These are phyloP conservation scores for Siderastrea radians DNA, from an alignment of 92 coral and sea anemone genomes.

Conservation along the genomic window DNA sequence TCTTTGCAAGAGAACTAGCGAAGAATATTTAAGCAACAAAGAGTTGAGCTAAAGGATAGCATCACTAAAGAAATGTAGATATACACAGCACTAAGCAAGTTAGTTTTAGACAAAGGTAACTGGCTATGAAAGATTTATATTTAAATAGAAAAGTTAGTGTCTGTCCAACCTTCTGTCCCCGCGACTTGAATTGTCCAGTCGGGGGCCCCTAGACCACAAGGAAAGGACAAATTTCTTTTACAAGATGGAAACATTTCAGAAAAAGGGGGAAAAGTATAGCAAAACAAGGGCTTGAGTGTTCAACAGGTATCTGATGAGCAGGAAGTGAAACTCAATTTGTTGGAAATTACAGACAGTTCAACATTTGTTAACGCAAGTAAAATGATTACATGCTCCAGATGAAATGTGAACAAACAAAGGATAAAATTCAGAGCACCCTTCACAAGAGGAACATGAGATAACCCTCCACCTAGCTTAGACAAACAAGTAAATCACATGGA, in stretches of 20 bases:
- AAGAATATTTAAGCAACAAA: background rate
- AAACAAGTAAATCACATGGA: too few relatives aligned
- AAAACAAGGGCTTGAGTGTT: background rate
- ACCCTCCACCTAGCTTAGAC: too few relatives aligned
- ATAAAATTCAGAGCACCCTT: too few relatives aligned
- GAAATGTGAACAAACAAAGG: too few relatives aligned
- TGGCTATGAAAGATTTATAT: background rate
- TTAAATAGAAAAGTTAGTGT: slow-evolving; percentile 18
- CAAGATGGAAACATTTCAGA: slow-evolving; percentile 13
- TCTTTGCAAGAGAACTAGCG: background rate
- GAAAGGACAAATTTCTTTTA: slow-evolving; percentile 56
- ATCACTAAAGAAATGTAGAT: background rate
- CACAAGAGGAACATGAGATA: too few relatives aligned
- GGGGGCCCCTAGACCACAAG: slow-evolving; percentile 87
- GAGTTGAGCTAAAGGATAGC: background rate
- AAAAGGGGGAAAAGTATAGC: background rate
- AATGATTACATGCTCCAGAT: too few relatives aligned
- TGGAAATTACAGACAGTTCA: background rate
- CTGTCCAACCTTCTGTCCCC: slow-evolving; percentile 64
- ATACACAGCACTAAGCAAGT: background rate
- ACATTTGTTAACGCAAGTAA: background rate
- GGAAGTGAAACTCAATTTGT: background rate
- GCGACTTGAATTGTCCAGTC: slow-evolving; percentile 68
- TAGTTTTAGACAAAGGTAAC: background rate
- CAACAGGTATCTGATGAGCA: background rate